Evolutionary conservation across 2,888 invertebrate species (phyloP).

Genomic region (Meloe dianella): DNA sequence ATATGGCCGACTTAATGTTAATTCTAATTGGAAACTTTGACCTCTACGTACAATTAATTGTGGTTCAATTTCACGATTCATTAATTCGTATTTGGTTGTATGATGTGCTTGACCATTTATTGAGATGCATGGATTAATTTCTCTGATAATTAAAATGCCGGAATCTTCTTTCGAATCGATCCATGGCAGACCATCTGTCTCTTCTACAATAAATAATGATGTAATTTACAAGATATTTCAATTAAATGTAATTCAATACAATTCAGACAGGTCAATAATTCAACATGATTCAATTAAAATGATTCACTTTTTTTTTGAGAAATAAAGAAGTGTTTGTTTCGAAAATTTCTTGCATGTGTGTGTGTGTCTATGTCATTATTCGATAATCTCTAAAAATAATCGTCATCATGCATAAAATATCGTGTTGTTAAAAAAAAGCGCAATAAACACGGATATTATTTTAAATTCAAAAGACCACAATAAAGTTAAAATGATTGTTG

Average conservation of each 20-base stretch:
- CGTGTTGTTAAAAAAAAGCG: not conserved
- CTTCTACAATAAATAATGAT: constrained; percentile 25
- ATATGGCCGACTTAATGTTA: constrained; percentile 77
- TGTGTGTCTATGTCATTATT: not conserved
- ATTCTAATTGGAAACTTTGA: constrained; percentile 76
- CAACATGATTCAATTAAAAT: constrained; percentile 17
- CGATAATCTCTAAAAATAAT: constrained; percentile 16
- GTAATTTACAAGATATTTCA: not conserved
- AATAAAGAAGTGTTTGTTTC: not conserved
- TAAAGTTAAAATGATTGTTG: not conserved
- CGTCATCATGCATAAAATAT: not conserved
- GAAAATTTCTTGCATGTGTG: not conserved
- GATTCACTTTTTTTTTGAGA: constrained; percentile 10
- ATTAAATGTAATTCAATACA: constrained; percentile 10
- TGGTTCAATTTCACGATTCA: constrained; percentile 64
- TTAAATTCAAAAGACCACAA: not conserved
- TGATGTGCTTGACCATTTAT: constrained; percentile 79
- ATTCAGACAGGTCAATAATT: constrained; percentile 22
- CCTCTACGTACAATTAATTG: constrained; percentile 83
- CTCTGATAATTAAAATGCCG: constrained; percentile 70
- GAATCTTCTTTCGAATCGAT: constrained; percentile 43
- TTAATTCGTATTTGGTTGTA: constrained; percentile 79
- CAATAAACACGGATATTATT: not conserved
- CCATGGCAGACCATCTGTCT: constrained; percentile 39
- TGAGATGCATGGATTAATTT: constrained; percentile 74